Evolutionary conservation across 2,888 invertebrate genomes (phyloP), one percentile per base, ranked within the genome.

Genomic region (Drosophila neotestacea): DNA sequence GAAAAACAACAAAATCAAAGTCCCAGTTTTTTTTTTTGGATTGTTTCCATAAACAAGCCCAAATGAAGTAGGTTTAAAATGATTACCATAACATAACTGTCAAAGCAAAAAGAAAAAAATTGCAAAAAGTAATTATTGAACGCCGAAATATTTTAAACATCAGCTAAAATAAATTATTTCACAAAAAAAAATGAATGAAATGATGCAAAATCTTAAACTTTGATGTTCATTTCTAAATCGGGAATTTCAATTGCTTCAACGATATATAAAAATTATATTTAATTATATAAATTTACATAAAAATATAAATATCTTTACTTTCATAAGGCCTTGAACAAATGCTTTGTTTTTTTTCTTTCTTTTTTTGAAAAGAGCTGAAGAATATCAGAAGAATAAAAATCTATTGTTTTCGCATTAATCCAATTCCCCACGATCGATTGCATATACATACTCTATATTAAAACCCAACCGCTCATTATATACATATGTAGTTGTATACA

Each of bases 381-480:
- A 62, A 44, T 16, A 32, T 50, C 16, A 34, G n/a, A 32, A 9
- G 16, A 42, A 32, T 34, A 10, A 55, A 6, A 6, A 11, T 5
- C 30, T 16, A 27, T 73, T 62, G 61, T 62, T 44, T 62, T 47
- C 13, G 5, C 16, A n/a, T 16, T 36, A 27, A 47, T 22, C n/a
- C 10, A 67, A 46, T 51, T 30, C 44, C 34, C 55, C 30, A 13
- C 55, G 13, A 44, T 13, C 13, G n/a, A 56, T 36, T 16, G 32
- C 27, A 28, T n/a, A 66, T 27, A 70, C 46, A 61, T 22, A 22
- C 22, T 66, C 58, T 28, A 55, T 27, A 58, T 67, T 46, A 22
- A 32, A 30, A 48, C 1, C 38, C 22, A 64, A 52, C 36, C 28
- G 54, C 34, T 52, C 13, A 27, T 22, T 27, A 27, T 27, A 16